phyloP scores from a whole-genome alignment of 53 echinoderm and acorn worm genomes.

The Echinarachnius parma region DNA sequence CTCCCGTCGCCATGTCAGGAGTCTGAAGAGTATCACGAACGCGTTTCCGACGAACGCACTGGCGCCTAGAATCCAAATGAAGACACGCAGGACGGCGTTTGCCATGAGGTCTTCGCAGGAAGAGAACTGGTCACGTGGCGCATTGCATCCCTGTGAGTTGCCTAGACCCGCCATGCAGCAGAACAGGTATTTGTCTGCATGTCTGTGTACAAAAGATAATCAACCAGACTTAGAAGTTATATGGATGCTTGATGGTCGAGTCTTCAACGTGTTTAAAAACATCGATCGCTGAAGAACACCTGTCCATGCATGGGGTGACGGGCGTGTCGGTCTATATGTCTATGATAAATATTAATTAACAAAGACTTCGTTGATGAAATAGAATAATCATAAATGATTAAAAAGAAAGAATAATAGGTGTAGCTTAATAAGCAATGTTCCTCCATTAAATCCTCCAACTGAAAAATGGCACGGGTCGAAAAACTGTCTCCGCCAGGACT shows the following conservation, averaged over 20 bases:
- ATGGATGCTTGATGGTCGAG: no score
- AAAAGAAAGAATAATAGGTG: no score
- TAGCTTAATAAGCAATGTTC: no score
- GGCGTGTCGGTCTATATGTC: no score
- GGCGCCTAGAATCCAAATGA: slow-evolving; percentile 63
- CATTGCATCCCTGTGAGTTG: slow-evolving; percentile 20
- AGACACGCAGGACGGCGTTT: slow-evolving; percentile 33
- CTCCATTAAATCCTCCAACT: no score
- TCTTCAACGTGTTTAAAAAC: no score
- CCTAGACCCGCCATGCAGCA: slow-evolving; percentile 44
- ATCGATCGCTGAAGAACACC: no score
- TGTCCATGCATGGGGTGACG: no score
- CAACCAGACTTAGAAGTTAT: not conserved
- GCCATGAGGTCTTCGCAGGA: slow-evolving; percentile 63
- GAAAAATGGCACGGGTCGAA: no score
- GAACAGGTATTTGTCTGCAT: slow-evolving; percentile 48
- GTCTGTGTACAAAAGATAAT: slow-evolving; percentile 15
- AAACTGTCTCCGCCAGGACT: no score
- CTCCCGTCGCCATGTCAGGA: not conserved
- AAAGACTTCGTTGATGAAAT: not conserved
- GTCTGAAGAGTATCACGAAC: slow-evolving; percentile 30
- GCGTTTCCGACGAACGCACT: slow-evolving; percentile 57
- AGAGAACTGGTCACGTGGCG: slow-evolving; percentile 58
- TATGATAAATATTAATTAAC: not conserved
- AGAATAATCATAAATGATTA: no score